Conservation (phyloP, 2,797 vertebrate genomes). For the Tapera naevia region DNA sequence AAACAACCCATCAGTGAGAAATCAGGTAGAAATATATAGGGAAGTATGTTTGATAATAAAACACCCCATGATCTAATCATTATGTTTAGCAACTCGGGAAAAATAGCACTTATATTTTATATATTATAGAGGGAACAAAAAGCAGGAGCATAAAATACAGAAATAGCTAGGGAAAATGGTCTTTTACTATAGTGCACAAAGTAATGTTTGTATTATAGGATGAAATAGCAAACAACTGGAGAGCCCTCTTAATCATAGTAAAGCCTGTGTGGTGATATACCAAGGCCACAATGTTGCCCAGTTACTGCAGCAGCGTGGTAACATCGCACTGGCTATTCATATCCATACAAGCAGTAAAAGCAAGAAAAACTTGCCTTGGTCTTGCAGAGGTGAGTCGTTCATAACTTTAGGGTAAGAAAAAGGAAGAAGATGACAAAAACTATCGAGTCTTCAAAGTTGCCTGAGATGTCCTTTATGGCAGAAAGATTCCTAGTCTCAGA, state of each 20-base stretch:
- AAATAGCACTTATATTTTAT: not conserved
- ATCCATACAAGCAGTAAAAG: not conserved
- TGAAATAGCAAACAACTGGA: not conserved
- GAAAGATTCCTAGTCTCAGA: not conserved
- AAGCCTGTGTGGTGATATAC: not conserved
- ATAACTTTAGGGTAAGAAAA: not conserved
- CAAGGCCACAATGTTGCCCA: rapidly evolving
- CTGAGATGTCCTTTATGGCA: not conserved
- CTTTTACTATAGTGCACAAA: not conserved
- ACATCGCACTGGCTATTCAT: not conserved
- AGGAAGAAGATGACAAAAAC: not conserved
- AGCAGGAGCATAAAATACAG: not conserved
- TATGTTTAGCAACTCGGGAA: not conserved
- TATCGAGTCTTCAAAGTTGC: not conserved
- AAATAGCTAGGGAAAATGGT: not conserved
- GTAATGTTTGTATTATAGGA: not conserved
- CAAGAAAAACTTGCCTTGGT: not conserved
- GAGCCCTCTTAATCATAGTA: not conserved
- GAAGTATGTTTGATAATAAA: not conserved
- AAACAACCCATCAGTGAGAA: not conserved
- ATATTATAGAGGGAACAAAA: not conserved
- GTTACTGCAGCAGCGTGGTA: not conserved
- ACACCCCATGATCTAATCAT: not conserved
- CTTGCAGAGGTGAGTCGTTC: not conserved
- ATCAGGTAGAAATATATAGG: not conserved